Conservation (phyloP, 2,797 vertebrate genomes). For the Forpus xanthops region DNA sequence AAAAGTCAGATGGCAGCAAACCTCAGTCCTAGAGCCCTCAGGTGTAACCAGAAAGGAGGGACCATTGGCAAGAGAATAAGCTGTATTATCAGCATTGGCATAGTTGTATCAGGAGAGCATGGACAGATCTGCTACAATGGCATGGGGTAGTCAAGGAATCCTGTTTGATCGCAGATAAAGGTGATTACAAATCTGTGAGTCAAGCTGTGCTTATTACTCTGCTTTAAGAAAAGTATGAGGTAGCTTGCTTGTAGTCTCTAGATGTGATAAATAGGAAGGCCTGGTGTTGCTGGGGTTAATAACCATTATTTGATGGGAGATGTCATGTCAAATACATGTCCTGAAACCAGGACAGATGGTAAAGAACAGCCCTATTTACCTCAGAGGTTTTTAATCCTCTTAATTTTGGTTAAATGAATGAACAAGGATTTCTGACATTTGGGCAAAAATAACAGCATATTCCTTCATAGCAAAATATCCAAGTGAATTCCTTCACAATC, state of each 20-base stretch:
- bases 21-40: fast-evolving
- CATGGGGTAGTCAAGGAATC: background rate
- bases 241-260: background rate
- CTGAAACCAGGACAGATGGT: background rate
- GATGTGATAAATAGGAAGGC: background rate
- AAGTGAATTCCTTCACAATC: background rate
- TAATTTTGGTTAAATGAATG: background rate
- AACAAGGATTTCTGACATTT: background rate
- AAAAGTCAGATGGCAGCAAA: background rate
- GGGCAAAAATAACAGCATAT: background rate
- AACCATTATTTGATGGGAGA: background rate
- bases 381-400: background rate
- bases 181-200: background rate
- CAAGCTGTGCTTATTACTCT: background rate
- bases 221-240: background rate
- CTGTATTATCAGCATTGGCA: background rate
- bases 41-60: background rate
- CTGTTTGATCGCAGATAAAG: background rate
- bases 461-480: background rate
- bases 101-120: background rate
- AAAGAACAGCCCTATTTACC: background rate
- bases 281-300: background rate
- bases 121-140: background rate
- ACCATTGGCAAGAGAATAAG: background rate
- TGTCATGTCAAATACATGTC: background rate